phyloP scores from a whole-genome alignment of 1,140 invertebrate genomes.

The Calephelis virginiensis region DNA sequence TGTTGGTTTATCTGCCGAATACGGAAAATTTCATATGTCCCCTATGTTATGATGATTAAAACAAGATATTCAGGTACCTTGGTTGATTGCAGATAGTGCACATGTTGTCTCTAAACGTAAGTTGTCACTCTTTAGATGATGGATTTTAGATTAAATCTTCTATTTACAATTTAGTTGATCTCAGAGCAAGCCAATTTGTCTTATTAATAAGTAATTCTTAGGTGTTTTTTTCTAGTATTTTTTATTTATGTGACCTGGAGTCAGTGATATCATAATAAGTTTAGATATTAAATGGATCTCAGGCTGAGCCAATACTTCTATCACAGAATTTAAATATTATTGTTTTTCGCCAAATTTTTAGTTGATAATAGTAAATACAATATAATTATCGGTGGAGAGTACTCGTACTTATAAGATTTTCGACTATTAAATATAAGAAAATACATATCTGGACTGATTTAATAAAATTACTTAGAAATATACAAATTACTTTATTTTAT shows the following conservation, averaged over 20 bases:
- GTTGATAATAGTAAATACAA: conserved; percentile 1
- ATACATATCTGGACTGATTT: not conserved
- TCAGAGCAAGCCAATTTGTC: conserved; percentile 19
- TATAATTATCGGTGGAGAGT: not conserved
- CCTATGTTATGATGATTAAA: too few relatives aligned
- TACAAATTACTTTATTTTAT: conserved; percentile 4
- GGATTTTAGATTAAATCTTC: conserved; percentile 17
- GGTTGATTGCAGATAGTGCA: too few relatives aligned
- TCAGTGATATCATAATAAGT: not conserved
- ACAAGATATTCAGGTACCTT: too few relatives aligned
- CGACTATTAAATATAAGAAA: not conserved
- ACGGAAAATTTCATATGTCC: too few relatives aligned
- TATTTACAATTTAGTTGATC: conserved; percentile 17
- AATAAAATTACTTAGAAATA: conserved; percentile 2
- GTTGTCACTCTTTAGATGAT: too few relatives aligned
- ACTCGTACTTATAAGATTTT: not conserved
- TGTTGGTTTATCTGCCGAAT: too few relatives aligned
- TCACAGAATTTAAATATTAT: not conserved
- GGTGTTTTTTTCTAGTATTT: not conserved
- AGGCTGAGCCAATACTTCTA: conserved; percentile 2
- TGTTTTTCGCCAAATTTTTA: not conserved
- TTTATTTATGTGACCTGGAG: not conserved
- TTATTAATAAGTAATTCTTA: conserved; percentile 17
- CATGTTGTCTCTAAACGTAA: too few relatives aligned
- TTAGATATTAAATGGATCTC: not conserved